phyloP scores from a whole-genome alignment of 2,797 vertebrate species.

The Carduelis carduelis region DNA sequence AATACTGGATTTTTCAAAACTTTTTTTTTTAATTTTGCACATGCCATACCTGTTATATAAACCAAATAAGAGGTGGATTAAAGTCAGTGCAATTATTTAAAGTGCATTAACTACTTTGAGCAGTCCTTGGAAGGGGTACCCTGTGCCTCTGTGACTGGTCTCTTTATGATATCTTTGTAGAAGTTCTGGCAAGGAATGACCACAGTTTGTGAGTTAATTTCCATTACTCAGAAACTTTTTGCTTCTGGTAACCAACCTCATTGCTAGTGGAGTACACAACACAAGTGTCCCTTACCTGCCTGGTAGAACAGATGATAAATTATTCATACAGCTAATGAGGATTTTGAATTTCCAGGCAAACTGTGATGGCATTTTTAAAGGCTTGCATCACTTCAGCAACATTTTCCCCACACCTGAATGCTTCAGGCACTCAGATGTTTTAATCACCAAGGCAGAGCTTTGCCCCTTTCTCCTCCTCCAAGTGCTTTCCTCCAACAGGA shows the following conservation, averaged over 20 bases:
- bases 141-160: background rate
- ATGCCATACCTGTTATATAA: background rate
- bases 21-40: background rate
- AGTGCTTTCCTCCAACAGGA: conserved; percentile 25
- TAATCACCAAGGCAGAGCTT: conserved; percentile 33
- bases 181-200: conserved; percentile 52
- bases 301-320: conserved; percentile 68
- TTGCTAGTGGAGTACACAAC: conserved; percentile 29
- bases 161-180: conserved; percentile 32
- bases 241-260: background rate
- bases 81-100: conserved; percentile 18
- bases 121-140: background rate
- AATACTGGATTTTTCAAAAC: background rate
- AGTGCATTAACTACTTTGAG: conserved; percentile 33
- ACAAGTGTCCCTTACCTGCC: conserved; percentile 51
- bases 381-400: conserved; percentile 29
- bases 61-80: conserved; percentile 12
- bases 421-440: conserved; percentile 75
- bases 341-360: conserved; percentile 64
- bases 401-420: conserved; percentile 71
- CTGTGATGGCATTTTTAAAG: conserved; percentile 47
- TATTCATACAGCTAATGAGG: conserved; percentile 64
- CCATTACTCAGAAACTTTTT: conserved; percentile 29
- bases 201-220: conserved; percentile 29
- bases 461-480: conserved; percentile 4